These are phyloP conservation scores for Stenolophus ochropezus DNA, from an alignment of 2,888 invertebrate genomes.

Conservation along the genomic window DNA sequence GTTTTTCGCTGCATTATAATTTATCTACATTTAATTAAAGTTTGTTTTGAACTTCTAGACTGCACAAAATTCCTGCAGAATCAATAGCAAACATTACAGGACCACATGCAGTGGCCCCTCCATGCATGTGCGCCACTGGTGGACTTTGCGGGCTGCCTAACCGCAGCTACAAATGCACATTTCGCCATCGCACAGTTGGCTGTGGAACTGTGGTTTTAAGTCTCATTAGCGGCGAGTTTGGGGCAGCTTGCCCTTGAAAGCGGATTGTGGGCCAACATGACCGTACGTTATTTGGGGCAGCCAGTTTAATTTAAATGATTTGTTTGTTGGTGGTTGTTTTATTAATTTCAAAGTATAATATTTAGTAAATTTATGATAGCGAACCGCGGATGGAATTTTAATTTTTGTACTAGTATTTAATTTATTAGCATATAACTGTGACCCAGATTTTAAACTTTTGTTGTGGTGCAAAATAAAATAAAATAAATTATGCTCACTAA, in stretches of 20 bases:
- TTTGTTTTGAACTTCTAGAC: slow-evolving; percentile 1
- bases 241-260: slow-evolving; percentile 1
- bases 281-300: slow-evolving; percentile 1
- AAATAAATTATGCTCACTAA: not conserved
- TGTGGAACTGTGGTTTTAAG: slow-evolving; percentile 27
- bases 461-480: not conserved
- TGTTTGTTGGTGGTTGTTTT: not conserved
- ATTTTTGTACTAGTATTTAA: not conserved
- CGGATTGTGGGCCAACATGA: not conserved
- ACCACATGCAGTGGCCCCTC: not conserved
- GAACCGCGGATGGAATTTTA: not conserved
- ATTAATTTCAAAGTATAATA: not conserved
- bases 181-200: not conserved
- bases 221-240: slow-evolving; percentile 28
- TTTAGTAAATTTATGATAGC: not conserved
- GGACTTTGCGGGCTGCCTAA: not conserved
- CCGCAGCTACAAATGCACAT: slow-evolving; percentile 36
- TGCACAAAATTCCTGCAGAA: not conserved
- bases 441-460: not conserved
- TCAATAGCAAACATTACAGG: slow-evolving; percentile 4
- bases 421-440: not conserved
- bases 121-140: not conserved
- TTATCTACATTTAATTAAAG: not conserved
- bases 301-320: slow-evolving; percentile 11
- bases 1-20: not conserved